phyloP scores from a whole-genome alignment of 2,888 invertebrate species.

The Girardia tigrina region DNA sequence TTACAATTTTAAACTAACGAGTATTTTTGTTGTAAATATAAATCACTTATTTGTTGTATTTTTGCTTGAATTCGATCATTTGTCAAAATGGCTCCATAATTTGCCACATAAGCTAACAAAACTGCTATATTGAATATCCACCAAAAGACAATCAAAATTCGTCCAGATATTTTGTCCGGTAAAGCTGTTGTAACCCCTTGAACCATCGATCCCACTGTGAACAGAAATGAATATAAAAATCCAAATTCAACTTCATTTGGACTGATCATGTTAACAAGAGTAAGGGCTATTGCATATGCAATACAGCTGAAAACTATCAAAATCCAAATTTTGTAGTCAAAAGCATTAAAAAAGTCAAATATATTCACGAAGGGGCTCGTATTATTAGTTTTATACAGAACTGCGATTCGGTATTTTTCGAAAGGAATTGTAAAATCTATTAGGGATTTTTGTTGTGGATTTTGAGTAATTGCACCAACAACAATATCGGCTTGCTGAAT shows the following conservation, averaged over 20 bases:
- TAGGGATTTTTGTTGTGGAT: neutral
- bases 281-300: neutral
- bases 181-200: slow-evolving; percentile 12
- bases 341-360: neutral
- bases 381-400: neutral
- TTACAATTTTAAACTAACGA: no score
- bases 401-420: neutral
- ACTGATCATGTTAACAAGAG: neutral
- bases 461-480: neutral
- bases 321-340: neutral
- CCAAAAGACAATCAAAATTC: neutral
- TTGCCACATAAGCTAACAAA: neutral
- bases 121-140: neutral
- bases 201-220: neutral
- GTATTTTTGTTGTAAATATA: neutral
- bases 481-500: neutral
- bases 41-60: neutral
- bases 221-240: neutral
- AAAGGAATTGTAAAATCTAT: neutral
- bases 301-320: neutral
- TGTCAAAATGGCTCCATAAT: neutral
- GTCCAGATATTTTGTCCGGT: neutral
- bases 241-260: neutral
- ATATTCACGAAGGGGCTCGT: neutral
- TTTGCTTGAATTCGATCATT: neutral